These are phyloP conservation scores for Phengaris alcon DNA, from an alignment of 2,888 invertebrate genomes.

Conservation along the genomic window DNA sequence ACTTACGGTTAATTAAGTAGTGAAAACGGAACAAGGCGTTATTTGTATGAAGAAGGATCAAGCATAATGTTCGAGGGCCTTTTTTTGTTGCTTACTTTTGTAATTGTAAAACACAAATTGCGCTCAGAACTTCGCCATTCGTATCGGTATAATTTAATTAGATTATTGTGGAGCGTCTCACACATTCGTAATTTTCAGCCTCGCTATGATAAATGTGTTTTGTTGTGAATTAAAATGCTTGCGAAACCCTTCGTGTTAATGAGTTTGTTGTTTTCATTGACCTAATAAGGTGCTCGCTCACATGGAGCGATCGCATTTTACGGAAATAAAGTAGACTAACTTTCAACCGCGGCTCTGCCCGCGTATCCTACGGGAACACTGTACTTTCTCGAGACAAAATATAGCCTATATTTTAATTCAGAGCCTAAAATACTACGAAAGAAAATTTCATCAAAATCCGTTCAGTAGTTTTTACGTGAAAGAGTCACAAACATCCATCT, in stretches of 20 bases:
- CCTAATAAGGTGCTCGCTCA: not conserved
- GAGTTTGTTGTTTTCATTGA: not conserved
- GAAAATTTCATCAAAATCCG: no score
- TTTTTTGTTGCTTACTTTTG: not conserved
- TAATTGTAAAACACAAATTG: not conserved
- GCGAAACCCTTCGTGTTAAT: not conserved
- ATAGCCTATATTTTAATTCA: no score
- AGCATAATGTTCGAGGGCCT: no score
- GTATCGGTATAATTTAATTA: conserved; percentile 8
- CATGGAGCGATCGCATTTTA: not conserved
- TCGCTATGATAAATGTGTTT: conserved; percentile 8
- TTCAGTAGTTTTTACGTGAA: no score
- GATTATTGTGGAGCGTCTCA: not conserved
- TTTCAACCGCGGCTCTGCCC: no score
- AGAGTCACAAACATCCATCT: no score
- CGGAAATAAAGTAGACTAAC: not conserved
- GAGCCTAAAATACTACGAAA: not conserved
- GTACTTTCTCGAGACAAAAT: no score
- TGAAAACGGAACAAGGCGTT: no score
- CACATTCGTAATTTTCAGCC: not conserved
- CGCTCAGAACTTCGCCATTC: not conserved
- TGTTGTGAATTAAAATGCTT: not conserved
- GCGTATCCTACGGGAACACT: no score
- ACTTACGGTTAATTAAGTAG: no score
- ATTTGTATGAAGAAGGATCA: no score